These are phyloP conservation scores for Heliornis fulica DNA, from an alignment of 2,113 vertebrate genomes.

Conservation along the genomic window DNA sequence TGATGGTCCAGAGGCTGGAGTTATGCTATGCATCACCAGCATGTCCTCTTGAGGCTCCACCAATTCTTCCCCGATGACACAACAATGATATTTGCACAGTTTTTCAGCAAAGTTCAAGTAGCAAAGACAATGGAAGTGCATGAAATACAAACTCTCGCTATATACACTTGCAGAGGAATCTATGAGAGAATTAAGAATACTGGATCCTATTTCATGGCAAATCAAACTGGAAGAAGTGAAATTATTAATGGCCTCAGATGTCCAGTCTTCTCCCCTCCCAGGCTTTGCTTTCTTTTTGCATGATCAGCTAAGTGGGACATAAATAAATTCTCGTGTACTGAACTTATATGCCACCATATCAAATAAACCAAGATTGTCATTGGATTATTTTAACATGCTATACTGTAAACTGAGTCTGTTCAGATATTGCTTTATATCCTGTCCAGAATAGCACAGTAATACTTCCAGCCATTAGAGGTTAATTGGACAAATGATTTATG, in stretches of 20 bases:
- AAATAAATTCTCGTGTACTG: not conserved
- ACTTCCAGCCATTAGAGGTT: not conserved
- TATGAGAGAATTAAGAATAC: not conserved
- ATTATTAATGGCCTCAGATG: not conserved
- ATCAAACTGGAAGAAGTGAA: not conserved
- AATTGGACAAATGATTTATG: not conserved
- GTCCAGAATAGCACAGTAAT: not conserved
- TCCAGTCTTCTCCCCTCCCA: not conserved
- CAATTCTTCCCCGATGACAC: not conserved
- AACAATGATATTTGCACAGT: not conserved
- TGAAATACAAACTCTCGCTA: not conserved
- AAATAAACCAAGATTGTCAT: not conserved
- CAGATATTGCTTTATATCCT: not conserved
- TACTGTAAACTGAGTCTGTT: not conserved
- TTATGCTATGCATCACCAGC: not conserved
- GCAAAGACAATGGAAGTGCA: not conserved
- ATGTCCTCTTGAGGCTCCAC: not conserved
- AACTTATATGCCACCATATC: not conserved
- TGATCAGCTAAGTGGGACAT: not conserved
- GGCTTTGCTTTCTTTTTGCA: not conserved
- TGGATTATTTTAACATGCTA: not conserved
- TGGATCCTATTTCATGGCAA: not conserved
- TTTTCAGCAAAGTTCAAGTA: not conserved
- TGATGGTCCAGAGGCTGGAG: not conserved
- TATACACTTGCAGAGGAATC: not conserved